Conservation (phyloP, 2,113 vertebrate genomes). For the Heterotis niloticus region DNA sequence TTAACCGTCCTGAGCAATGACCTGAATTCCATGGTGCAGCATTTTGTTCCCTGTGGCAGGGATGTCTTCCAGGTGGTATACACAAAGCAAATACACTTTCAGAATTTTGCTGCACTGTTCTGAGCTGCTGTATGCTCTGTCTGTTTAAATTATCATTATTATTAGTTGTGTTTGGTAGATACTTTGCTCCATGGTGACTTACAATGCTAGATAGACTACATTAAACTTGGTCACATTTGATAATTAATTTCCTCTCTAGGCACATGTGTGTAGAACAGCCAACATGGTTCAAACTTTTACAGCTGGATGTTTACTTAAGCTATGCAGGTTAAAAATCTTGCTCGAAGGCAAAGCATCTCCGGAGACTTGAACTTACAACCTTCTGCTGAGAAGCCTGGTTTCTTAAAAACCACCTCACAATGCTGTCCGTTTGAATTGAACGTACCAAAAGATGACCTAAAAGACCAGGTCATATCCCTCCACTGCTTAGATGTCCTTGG, state of each 20-base stretch:
- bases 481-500: background rate
- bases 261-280: background rate
- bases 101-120: too few species aligned
- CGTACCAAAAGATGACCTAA: background rate
- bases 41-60: background rate
- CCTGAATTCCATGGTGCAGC: too few species aligned
- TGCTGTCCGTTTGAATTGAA: background rate
- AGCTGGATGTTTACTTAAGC: background rate
- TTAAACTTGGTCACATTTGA: background rate
- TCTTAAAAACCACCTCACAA: background rate
- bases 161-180: too few species aligned
- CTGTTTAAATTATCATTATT: too few species aligned
- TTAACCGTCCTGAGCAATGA: too few species aligned
- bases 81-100: background rate
- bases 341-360: background rate
- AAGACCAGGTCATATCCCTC: background rate
- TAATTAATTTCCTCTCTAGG: background rate
- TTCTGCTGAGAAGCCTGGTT: conserved; percentile 3
- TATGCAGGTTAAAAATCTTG: background rate
- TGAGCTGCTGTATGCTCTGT: too few species aligned
- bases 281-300: background rate
- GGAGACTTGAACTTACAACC: background rate
- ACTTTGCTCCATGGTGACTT: too few species aligned
- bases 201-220: too few species aligned
- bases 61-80: conserved; percentile 14